Percentiles rank a stretch among this genome's conserved stretches.
Evolutionary conservation across 2,888 invertebrate species (phyloP).

Genomic region (Tinea pellionella): DNA sequence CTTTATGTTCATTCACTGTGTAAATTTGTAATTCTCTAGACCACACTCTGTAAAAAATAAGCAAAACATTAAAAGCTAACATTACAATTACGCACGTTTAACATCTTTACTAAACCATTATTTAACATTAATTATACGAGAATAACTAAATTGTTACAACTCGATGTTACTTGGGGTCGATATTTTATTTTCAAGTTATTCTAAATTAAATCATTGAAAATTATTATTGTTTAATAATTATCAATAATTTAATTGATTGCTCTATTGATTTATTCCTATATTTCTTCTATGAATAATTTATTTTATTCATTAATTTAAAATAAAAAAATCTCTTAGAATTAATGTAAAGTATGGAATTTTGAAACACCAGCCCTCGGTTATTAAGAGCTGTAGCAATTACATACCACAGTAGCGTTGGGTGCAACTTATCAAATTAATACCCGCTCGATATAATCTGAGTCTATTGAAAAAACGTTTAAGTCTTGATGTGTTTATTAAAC

Average conservation of each 20-base stretch:
- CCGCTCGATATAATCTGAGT: constrained; percentile 38
- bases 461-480: constrained; percentile 30
- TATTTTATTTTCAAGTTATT: neutral
- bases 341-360: neutral
- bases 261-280: too few species aligned
- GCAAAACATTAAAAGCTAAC: neutral
- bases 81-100: neutral
- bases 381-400: constrained; percentile 33
- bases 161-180: neutral
- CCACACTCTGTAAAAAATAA: too few species aligned
- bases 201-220: too few species aligned
- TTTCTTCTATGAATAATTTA: too few species aligned
- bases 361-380: neutral
- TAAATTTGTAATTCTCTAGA: too few species aligned
- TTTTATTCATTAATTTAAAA: too few species aligned
- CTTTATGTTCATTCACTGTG: too few species aligned
- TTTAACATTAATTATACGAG: neutral
- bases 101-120: constrained; percentile 1
- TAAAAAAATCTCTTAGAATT: too few species aligned
- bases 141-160: neutral
- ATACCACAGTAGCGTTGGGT: constrained; percentile 35
- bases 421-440: constrained; percentile 53
- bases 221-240: too few species aligned
- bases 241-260: too few species aligned
- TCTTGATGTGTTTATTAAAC: constrained; percentile 64